Evolutionary conservation across 2,797 vertebrate genomes (phyloP), one percentile per base, ranked within the genome.

Genomic region (Avahi laniger): DNA sequence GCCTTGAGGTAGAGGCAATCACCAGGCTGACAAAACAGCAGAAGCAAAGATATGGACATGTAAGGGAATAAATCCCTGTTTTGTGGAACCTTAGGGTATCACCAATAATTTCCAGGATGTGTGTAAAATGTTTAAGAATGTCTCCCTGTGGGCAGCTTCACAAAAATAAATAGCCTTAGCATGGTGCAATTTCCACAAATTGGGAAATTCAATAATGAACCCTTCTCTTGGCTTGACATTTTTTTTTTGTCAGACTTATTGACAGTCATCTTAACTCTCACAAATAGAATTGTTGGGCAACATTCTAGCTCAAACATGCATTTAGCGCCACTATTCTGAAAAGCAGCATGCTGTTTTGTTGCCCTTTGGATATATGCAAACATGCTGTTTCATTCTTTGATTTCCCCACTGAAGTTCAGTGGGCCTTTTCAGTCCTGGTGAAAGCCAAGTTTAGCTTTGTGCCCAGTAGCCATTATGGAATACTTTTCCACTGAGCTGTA

Each of bases 311-410:
- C 80, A 91, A 95, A 88, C 57, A 89, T 94, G 33, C 26, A 85
- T 91, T 93, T 93, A 86, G 83, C 63, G 75, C 43, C 33, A 24
- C 65, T 96, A 46, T 86, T 94, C 63, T 94, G 79, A 91, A 89
- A 91, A 30, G 38, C 52, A 86, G 26, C 38, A 50, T 65, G 78
- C 93, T 96, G 83, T 65, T 94, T 93, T 86, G 73, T 93, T 93
- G n/a, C 22, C 57, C 63, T 89, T 96, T 96, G 69, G 94, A 59
- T 79, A 93, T 86, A 91, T 83, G 82, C 54, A 96, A 96, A 89
- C 63, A 94, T 80, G n/a, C 15, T 82, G 67, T 52, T 14, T 86
- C 22, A 46, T 86, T 92, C 69, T 96, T 89, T 93, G 69, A 94
- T 89, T 93, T 95, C 28, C 20, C 57, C 79, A 9, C 83, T 93